phyloP scores from a whole-genome alignment of 2,113 vertebrate genomes.

The Eretmochelys imbricata region DNA sequence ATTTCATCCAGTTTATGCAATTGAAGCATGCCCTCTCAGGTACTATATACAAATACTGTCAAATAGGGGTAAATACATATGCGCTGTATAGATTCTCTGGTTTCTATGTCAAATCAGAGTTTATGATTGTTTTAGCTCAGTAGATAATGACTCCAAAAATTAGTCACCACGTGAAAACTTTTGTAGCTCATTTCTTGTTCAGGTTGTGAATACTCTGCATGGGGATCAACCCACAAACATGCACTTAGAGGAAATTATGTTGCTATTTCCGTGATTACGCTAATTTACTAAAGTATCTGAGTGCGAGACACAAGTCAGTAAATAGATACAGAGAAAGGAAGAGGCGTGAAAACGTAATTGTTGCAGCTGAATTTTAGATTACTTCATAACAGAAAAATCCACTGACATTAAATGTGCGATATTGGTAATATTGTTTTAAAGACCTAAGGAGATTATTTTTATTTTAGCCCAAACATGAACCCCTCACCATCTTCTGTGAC shows the following conservation, averaged over 20 bases:
- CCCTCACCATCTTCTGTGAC: conserved; percentile 92
- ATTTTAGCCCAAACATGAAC: conserved; percentile 89
- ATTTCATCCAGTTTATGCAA: background rate
- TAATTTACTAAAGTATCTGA: background rate
- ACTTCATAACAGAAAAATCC: background rate
- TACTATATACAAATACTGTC: background rate
- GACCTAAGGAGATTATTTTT: background rate
- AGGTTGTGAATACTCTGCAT: background rate
- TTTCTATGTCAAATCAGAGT: background rate
- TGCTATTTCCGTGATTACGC: background rate
- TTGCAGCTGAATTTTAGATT: background rate
- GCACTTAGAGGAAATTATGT: background rate
- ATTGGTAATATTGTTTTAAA: background rate
- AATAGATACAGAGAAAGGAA: background rate
- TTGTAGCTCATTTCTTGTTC: background rate
- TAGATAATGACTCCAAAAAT: background rate
- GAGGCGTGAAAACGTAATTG: background rate
- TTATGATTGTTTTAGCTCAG: background rate
- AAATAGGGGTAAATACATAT: background rate
- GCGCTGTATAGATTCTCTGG: background rate
- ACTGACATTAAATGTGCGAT: background rate
- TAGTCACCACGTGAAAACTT: background rate
- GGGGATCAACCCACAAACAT: background rate
- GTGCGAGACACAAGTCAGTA: background rate
- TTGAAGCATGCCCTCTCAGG: background rate